A percentile compares a stretch with the other conserved stretches of the same genome.
Conservation (phyloP, 2,797 vertebrate species). For the Thunnus albacares region DNA sequence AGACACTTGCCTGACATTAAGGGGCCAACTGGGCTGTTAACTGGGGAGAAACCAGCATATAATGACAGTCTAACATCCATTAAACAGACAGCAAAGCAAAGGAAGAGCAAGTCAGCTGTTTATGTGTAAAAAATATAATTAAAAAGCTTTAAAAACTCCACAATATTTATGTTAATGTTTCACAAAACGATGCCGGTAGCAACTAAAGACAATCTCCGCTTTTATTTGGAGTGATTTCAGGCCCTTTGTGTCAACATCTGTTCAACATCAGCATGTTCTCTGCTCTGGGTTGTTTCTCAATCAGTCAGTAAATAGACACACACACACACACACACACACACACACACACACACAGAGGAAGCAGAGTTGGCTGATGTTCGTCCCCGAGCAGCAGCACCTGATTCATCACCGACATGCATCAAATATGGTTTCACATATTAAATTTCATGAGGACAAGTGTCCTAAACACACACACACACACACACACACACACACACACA, state of each 20-base stretch:
- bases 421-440: too few relatives aligned
- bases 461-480: background rate
- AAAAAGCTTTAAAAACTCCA: background rate
- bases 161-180: too few relatives aligned
- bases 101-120: background rate
- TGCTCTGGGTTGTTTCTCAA: too few relatives aligned
- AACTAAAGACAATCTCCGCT: background rate
- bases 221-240: slow-evolving; percentile 32
- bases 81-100: background rate
- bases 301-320: too few relatives aligned
- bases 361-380: too few relatives aligned
- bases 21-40: too few relatives aligned
- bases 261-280: slow-evolving; percentile 49
- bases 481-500: slow-evolving; percentile 6
- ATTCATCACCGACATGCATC: too few relatives aligned
- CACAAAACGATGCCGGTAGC: background rate
- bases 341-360: too few relatives aligned
- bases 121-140: background rate
- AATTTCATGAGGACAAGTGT: too few relatives aligned
- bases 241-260: slow-evolving; percentile 50
- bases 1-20: background rate
- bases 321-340: too few relatives aligned
- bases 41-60: too few relatives aligned
- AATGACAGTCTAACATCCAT: background rate
- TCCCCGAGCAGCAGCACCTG: too few relatives aligned